Conservation (phyloP, 2,888 invertebrate species). For the Pheosia tremula region DNA sequence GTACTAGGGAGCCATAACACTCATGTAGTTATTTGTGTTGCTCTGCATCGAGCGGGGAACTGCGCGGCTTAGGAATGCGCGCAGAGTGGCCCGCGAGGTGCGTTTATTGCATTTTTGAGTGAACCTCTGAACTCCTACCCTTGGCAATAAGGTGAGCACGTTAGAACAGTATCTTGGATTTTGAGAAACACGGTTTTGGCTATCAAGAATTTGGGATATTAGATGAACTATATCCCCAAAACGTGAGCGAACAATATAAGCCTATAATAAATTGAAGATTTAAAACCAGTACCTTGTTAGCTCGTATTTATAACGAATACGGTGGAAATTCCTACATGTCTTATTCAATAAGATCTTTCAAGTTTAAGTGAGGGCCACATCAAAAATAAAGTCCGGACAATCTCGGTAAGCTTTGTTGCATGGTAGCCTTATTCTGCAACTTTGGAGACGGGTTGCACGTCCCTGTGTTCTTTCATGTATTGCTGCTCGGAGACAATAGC, state of each 20-base stretch:
- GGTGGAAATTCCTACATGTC: too few species aligned
- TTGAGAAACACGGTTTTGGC: background rate
- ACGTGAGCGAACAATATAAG: too few species aligned
- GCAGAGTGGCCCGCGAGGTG: slow-evolving; percentile 42
- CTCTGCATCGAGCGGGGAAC: slow-evolving; percentile 14
- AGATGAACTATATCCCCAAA: too few species aligned
- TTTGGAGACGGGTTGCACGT: background rate
- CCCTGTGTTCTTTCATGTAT: background rate
- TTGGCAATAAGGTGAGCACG: background rate
- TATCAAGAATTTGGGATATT: background rate
- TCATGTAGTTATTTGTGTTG: slow-evolving; percentile 29
- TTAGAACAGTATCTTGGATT: background rate
- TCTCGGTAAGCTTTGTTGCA: background rate
- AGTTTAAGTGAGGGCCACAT: too few species aligned
- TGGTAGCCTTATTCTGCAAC: background rate
- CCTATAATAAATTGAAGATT: too few species aligned
- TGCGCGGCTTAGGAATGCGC: slow-evolving; percentile 38
- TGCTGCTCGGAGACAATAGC: background rate
- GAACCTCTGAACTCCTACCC: slow-evolving; percentile 16
- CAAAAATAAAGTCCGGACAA: background rate
- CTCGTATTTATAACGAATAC: too few species aligned
- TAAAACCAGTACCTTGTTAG: too few species aligned
- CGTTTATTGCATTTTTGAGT: slow-evolving; percentile 69
- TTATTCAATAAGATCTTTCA: too few species aligned
- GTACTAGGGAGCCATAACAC: slow-evolving; percentile 20